phyloP scores from a whole-genome alignment of 1,140 invertebrate genomes.

The Drosophila orena region DNA sequence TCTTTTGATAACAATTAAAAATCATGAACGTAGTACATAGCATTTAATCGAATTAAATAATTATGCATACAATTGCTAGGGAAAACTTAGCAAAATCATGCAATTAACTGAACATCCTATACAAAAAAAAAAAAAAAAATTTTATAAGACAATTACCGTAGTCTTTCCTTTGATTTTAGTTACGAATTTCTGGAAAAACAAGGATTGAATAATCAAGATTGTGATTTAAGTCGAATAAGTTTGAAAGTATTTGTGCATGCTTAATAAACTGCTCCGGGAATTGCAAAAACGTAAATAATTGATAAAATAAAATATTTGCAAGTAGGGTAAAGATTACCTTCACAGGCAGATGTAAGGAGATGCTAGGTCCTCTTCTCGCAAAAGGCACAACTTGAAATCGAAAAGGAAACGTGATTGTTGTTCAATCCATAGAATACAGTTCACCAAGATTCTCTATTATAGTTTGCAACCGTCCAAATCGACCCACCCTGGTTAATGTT shows the following conservation, averaged over 20 bases:
- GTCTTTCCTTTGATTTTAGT: too few species aligned
- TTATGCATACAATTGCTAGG: too few species aligned
- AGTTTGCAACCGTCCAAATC: conserved; percentile 9
- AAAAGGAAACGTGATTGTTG: conserved; percentile 16
- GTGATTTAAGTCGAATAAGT: neutral
- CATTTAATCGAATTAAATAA: neutral
- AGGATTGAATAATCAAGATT: neutral
- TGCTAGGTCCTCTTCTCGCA: conserved; percentile 4
- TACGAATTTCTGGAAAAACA: neutral
- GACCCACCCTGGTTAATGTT: conserved; percentile 16
- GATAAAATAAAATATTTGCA: neutral
- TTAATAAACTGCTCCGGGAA: neutral
- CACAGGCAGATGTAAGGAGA: conserved; percentile 5
- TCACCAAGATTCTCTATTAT: conserved; percentile 12
- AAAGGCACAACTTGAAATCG: conserved; percentile 1
- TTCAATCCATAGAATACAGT: conserved; percentile 1
- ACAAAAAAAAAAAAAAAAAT: too few species aligned
- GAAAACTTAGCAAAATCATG: too few species aligned
- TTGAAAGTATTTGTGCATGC: neutral
- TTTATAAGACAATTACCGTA: neutral
- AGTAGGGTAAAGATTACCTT: conserved; percentile 3
- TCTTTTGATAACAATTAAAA: neutral
- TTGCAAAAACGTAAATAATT: neutral
- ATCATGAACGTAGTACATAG: neutral
- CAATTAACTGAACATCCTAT: too few species aligned